Base-by-base conservation (phyloP, 2,888 invertebrate genomes). In the Agrotis exclamationis region DNA sequence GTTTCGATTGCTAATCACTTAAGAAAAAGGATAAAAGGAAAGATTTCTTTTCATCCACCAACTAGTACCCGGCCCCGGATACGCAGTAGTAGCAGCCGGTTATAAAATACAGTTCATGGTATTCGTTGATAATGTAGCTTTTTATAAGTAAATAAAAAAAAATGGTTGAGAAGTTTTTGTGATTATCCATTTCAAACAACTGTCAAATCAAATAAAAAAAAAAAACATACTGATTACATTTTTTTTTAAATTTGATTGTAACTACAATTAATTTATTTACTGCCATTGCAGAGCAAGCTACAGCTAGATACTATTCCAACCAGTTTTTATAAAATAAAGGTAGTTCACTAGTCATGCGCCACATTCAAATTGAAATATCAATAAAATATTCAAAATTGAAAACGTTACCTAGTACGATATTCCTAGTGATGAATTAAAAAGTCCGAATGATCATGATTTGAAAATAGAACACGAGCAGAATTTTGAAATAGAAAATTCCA, bases 401-500 rank as follows among this genome's bases (percentile, higher is more conserved):
- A 83, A 80, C 53, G 64, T 62, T 80, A 39, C 11, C 39, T 39
- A 65, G 73, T 68, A 50, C 57, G 57, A 53, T 73, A 68, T 75
- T 63, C 67, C 48, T 59, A 71, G 63, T 79, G 74, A 80, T 79
- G 80, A 84, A 84, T 84, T 84, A 80, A 83, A 84, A 84, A 84
- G 57, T 70, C 67, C 68, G 78, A 80, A 75, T 74, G 89, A 89
- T 90, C 87, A 89, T 91, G 92, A 92, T 93, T 93, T 90, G 62
- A 75, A 74, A 89, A 91, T 91, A 87, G 90, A 88, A 93, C 90
- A 91, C 85, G 87, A 87, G 87, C 87, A 85, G 92, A 94, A 94
- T 94, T 93, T 91, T 87, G 89, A 93, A 93, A 94, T 92, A 91
- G 91, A 91, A 92, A 92, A 93, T 92, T 91, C 87, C 88, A 87